phyloP scores from a whole-genome alignment of 2,888 invertebrate species.

The Lingula anatina region DNA sequence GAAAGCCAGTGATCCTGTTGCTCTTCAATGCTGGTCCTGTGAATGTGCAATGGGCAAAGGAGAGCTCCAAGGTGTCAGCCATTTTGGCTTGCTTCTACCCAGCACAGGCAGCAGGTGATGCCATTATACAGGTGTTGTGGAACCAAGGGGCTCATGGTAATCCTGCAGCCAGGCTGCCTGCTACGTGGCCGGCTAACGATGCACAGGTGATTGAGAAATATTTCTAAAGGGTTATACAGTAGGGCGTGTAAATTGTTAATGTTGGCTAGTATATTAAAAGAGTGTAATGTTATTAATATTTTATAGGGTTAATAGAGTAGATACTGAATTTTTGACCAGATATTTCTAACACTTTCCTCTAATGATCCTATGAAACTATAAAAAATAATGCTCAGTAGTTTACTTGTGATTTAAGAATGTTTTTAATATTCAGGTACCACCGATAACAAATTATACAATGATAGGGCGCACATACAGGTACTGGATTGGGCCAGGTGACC shows the following conservation, averaged over 20 bases:
- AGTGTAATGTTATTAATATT: no score
- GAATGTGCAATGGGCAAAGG: slow-evolving; percentile 15
- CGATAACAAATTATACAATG: slow-evolving; percentile 21
- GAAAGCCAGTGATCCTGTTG: not conserved
- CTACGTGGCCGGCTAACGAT: slow-evolving; percentile 18
- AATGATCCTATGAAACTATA: no score
- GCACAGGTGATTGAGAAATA: no score
- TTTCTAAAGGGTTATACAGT: no score
- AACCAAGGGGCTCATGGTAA: slow-evolving; percentile 6
- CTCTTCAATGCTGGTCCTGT: slow-evolving; percentile 19
- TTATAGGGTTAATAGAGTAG: no score
- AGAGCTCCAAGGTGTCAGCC: slow-evolving; percentile 8
- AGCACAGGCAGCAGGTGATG: slow-evolving; percentile 21
- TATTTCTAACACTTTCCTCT: no score
- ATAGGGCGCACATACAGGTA: slow-evolving; percentile 20
- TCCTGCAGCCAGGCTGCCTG: slow-evolving; percentile 21
- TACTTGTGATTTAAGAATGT: no score
- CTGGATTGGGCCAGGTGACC: slow-evolving; percentile 7
- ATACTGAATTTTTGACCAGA: no score
- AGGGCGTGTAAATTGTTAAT: no score
- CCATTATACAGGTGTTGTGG: slow-evolving; percentile 9
- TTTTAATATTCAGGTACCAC: no score
- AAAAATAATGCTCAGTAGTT: no score
- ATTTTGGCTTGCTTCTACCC: slow-evolving; percentile 22
- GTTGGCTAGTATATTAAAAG: no score